Evolutionary conservation across 2,113 vertebrate genomes (phyloP), one percentile per base, ranked within the genome.

Genomic region (Zapornia atra): DNA sequence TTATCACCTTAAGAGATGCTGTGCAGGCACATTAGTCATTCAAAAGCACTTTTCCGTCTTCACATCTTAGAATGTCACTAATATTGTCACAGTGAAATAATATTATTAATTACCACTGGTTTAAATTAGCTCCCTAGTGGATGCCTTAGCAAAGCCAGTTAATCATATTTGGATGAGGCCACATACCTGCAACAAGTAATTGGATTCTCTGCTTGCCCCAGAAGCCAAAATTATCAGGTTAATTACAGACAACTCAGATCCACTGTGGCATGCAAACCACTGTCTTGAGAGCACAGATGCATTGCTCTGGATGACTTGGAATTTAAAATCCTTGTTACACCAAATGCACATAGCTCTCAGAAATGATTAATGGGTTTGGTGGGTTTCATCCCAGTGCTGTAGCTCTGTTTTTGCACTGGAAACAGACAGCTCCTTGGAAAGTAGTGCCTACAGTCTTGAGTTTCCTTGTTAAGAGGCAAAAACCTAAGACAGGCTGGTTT

Each of bases 191-290:
- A 71, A 56, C 6, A 53, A 50, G 28, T 71, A 63, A 78, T 63
- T 75, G 44, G 20, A 72, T 46, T 76, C 20, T 33, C 38, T 92
- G 28, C 64, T 91, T 50, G 29, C 18, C 3, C 2, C 33, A 76
- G 24, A 38, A 90, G 29, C 34, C 73, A 59, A 22, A 91, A 33
- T 34, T 73, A 63, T 50, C 18, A 75, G 60, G 56, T 71, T 78
- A 91, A 79, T 82, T 79, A 82, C 17, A 89, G 38, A 28, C 5
- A 83, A 44, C 8, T 81, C 36, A 71, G 60, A 76, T 22, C 18
- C 38, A 40, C 48, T 11, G 10, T 1, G 0, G 11, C 6, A 2
- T 33, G 19, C 14, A 20, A 80, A 33, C 26, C 53, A 46, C 14
- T 48, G 24, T 65, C 56, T 59, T 54, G n/a, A 81, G 31, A 81